Evolutionary conservation across 2,797 vertebrate species (phyloP).

Genomic region (Tragelaphus eurycerus): DNA sequence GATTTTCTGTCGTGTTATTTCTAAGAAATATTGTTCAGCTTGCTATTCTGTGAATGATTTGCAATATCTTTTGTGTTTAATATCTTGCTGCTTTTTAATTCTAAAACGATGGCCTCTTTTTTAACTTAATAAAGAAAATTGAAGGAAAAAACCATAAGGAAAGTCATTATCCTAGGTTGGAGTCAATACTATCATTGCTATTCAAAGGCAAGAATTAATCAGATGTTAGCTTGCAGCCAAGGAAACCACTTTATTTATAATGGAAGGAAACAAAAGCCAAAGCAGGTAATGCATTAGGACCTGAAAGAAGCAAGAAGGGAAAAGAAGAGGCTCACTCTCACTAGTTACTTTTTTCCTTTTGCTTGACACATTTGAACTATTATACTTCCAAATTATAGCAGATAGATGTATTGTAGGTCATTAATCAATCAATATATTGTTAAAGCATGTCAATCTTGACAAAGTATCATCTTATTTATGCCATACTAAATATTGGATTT

Average conservation of each 20-base stretch:
- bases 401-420: background rate
- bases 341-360: background rate
- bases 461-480: background rate
- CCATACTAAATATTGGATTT: background rate
- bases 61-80: conserved; percentile 49
- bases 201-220: conserved; percentile 61
- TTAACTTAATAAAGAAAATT: conserved; percentile 64
- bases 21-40: conserved; percentile 37
- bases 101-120: conserved; percentile 43
- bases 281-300: background rate
- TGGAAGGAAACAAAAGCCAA: conserved; percentile 51
- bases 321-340: background rate
- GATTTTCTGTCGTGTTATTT: conserved; percentile 51
- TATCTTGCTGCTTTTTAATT: conserved; percentile 50
- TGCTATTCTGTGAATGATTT: conserved; percentile 44
- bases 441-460: background rate
- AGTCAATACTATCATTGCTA: conserved; percentile 59
- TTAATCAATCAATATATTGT: background rate
- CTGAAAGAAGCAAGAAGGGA: background rate
- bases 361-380: background rate
- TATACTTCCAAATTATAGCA: conserved; percentile 2
- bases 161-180: conserved; percentile 46
- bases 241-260: conserved; percentile 50
- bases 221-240: conserved; percentile 51
- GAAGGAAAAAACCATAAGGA: background rate